Conservation (phyloP, 2,797 vertebrate genomes). For the Lindbergichthys nudifrons region DNA sequence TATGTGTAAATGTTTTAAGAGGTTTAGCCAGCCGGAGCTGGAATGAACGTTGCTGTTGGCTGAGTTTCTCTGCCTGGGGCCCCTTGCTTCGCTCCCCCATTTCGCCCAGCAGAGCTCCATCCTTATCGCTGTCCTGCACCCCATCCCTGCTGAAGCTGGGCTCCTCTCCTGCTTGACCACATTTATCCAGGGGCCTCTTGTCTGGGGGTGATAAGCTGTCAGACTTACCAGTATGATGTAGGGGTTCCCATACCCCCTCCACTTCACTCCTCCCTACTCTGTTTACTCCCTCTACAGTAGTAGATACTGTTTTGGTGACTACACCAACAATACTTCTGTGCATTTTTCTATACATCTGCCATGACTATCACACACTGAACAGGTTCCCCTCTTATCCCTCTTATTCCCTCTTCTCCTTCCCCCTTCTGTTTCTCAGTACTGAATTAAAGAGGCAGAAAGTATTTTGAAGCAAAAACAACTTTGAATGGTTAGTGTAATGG, state of each 20-base stretch:
- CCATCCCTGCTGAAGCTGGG: constrained; percentile 75
- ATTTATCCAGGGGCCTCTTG: constrained; percentile 85
- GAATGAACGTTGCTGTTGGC: constrained; percentile 78
- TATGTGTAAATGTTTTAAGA: constrained; percentile 85
- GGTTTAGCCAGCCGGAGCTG: constrained; percentile 80
- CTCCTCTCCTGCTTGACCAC: constrained; percentile 81
- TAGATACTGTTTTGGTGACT: constrained; percentile 29
- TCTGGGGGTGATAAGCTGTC: constrained; percentile 87
- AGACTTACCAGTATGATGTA: constrained; percentile 79
- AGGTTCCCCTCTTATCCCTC: constrained; percentile 35
- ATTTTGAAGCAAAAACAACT: constrained; percentile 69
- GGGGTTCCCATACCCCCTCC: constrained; percentile 65
- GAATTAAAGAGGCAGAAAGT: constrained; percentile 64
- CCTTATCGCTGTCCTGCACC: constrained; percentile 87
- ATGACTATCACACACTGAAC: constrained; percentile 44
- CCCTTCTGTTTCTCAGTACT: constrained; percentile 40
- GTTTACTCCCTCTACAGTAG: constrained; percentile 39
- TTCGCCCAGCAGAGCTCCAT: constrained; percentile 77
- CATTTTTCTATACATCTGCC: constrained; percentile 7
- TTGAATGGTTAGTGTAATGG: constrained; percentile 68
- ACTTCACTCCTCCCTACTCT: constrained; percentile 53
- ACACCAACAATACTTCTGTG: constrained; percentile 25
- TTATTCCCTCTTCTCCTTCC: neutral
- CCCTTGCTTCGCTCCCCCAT: constrained; percentile 70
- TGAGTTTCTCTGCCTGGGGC: constrained; percentile 76